These are phyloP conservation scores for Hirtodrosophila histrioides DNA, from an alignment of 2,888 invertebrate genomes.

Conservation along the genomic window DNA sequence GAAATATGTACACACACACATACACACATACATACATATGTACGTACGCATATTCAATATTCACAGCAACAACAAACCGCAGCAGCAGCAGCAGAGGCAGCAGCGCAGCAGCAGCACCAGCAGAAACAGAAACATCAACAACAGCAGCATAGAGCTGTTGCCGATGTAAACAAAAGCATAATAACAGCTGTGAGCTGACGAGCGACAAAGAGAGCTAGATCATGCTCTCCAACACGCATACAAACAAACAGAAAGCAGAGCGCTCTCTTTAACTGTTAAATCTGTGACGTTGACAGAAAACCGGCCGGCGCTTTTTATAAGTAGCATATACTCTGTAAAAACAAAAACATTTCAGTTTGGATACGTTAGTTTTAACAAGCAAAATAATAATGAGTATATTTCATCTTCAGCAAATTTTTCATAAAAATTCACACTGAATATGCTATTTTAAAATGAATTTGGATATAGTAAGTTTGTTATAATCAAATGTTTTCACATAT, in stretches of 20 bases:
- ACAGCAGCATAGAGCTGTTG: conserved; percentile 46
- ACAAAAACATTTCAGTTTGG: conserved; percentile 2
- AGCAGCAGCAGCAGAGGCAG: conserved; percentile 32
- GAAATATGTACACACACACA: conserved; percentile 3
- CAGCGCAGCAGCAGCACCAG: conserved; percentile 21
- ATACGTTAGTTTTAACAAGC: neutral
- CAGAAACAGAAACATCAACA: conserved; percentile 20
- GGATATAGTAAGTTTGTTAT: no score
- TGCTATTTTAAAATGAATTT: no score
- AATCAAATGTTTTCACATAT: no score
- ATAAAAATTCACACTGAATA: no score
- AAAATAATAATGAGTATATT: neutral
- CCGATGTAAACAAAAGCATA: conserved; percentile 72
- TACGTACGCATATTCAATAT: conserved; percentile 27
- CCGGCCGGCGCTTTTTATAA: conserved; percentile 73
- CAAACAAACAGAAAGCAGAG: conserved; percentile 4
- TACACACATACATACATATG: neutral
- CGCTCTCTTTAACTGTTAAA: conserved; percentile 74
- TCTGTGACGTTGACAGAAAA: conserved; percentile 68
- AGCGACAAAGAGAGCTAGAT: conserved; percentile 41
- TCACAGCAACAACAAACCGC: conserved; percentile 28
- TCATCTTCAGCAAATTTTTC: neutral
- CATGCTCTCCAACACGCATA: conserved; percentile 18
- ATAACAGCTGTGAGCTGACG: conserved; percentile 59
- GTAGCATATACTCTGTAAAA: conserved; percentile 27